These are phyloP conservation scores for Anguilla megastoma DNA, from an alignment of 2,797 vertebrate species.

Conservation along the genomic window DNA sequence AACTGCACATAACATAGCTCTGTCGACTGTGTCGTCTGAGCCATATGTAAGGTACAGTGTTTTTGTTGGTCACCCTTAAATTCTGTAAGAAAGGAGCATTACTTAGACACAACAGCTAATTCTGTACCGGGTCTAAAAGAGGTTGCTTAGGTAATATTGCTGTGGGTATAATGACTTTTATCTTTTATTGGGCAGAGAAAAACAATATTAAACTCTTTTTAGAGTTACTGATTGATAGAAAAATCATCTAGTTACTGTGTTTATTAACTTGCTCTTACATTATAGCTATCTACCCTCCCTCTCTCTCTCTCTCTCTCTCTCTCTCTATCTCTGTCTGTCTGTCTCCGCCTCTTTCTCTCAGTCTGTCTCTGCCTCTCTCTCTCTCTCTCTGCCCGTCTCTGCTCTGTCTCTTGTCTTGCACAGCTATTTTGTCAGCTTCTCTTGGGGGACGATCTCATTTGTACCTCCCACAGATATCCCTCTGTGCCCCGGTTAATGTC, in stretches of 20 bases:
- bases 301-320: conserved; percentile 23
- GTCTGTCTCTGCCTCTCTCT: conserved; percentile 26
- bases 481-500: conserved; percentile 44
- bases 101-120: background rate
- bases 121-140: background rate
- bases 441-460: conserved; percentile 6
- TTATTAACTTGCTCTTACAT: background rate
- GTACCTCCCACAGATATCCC: conserved; percentile 21
- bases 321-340: background rate
- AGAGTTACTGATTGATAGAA: background rate
- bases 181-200: background rate
- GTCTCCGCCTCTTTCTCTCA: background rate
- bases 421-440: background rate
- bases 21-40: background rate
- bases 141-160: background rate
- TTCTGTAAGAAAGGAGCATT: background rate
- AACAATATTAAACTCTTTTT: background rate
- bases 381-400: background rate
- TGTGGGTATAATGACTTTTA: background rate
- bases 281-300: background rate
- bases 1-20: background rate
- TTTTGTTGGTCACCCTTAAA: background rate
- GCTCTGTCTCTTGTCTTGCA: background rate
- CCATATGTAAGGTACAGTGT: background rate
- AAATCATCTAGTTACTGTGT: conserved; percentile 9